Evolutionary conservation across 2,113 vertebrate species (phyloP).

Genomic region (Uropsilus gracilis): DNA sequence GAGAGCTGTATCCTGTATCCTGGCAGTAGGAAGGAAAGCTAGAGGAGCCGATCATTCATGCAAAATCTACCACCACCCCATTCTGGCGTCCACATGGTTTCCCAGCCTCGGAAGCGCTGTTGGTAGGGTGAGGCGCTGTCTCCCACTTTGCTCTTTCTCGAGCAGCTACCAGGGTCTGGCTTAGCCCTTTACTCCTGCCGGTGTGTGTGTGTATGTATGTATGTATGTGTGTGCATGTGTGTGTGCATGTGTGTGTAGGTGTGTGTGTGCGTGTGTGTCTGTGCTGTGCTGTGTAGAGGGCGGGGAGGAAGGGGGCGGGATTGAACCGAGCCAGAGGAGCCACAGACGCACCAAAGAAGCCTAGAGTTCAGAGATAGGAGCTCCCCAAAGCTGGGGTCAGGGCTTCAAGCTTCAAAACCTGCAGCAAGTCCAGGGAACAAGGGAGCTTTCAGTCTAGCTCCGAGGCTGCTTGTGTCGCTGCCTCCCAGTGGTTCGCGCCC

Average conservation of each 20-base stretch:
- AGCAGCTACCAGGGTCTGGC: neutral
- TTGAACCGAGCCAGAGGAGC: neutral
- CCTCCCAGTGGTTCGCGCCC: neutral
- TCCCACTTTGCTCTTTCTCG: slow-evolving; percentile 20
- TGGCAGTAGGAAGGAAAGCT: slow-evolving; percentile 9
- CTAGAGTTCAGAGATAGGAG: neutral
- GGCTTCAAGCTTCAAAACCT: neutral
- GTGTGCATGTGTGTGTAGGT: neutral
- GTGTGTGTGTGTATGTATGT: slow-evolving; percentile 23
- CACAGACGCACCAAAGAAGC: neutral
- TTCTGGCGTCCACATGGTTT: neutral
- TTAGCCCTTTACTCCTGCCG: neutral
- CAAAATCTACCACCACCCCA: slow-evolving; percentile 15
- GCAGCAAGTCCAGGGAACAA: slow-evolving; percentile 33
- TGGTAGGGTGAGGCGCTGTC: neutral
- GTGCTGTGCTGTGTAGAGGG: neutral
- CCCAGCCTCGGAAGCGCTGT: neutral
- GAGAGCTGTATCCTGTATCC: neutral
- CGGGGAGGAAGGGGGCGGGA: slow-evolving; percentile 18
- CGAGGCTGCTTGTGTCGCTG: slow-evolving; percentile 43
- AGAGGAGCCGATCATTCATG: neutral
- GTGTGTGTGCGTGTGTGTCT: slow-evolving; percentile 42
- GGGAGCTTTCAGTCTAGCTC: neutral
- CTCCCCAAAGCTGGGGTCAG: neutral
- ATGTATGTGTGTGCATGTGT: slow-evolving; percentile 36